These are phyloP conservation scores for Chloropsis hardwickii DNA, from an alignment of 2,113 vertebrate genomes.

Conservation along the genomic window DNA sequence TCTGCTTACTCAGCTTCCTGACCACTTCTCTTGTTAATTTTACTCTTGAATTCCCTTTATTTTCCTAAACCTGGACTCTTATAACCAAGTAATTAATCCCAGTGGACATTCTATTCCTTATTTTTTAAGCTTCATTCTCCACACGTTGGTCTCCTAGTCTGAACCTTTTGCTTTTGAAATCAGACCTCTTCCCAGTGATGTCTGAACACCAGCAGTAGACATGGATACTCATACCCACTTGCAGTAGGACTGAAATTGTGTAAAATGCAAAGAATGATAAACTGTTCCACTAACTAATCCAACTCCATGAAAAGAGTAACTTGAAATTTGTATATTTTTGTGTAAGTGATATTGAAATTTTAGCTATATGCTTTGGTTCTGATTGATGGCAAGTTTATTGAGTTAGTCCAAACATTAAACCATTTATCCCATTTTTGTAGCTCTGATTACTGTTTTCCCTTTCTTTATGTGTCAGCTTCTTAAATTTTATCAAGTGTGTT, in stretches of 20 bases:
- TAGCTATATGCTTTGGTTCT: background rate
- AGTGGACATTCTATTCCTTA: background rate
- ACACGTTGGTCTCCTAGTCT: background rate
- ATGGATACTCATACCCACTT: background rate
- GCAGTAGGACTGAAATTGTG: background rate
- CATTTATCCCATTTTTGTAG: background rate
- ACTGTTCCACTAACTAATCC: background rate
- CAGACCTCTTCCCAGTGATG: background rate
- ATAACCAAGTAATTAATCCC: background rate
- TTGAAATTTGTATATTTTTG: background rate
- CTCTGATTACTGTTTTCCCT: background rate
- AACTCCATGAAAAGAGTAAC: background rate
- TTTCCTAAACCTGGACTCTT: background rate
- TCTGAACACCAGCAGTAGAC: accelerated
- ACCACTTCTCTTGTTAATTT: background rate
- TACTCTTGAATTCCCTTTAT: background rate
- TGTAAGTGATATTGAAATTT: background rate
- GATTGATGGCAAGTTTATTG: background rate
- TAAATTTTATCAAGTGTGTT: background rate
- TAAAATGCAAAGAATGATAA: background rate
- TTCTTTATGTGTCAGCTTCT: background rate
- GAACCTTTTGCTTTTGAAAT: background rate
- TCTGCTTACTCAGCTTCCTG: background rate
- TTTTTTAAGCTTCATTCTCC: background rate
- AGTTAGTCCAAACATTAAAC: background rate